These are phyloP conservation scores for Diorhabda elongata DNA, from an alignment of 1,140 invertebrate species.

Conservation along the genomic window DNA sequence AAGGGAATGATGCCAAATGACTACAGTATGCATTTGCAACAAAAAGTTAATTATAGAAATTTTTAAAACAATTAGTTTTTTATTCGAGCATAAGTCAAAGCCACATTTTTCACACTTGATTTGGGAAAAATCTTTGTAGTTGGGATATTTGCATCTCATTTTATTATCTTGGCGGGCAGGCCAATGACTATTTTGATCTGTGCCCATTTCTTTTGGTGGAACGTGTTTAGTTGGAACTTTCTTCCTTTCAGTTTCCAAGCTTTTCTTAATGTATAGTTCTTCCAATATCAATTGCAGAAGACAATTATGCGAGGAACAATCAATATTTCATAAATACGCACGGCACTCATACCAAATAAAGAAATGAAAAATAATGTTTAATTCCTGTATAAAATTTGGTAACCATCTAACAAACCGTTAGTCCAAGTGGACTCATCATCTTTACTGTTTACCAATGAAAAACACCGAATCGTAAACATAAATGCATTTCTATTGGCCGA, in stretches of 20 bases:
- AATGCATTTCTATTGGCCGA: too few species aligned
- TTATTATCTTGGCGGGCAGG: background rate
- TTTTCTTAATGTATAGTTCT: conserved; percentile 1
- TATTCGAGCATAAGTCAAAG: conserved; percentile 24
- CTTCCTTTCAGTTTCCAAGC: conserved; percentile 34
- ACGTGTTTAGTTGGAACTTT: conserved; percentile 29
- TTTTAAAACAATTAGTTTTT: conserved; percentile 31
- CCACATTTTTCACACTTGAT: conserved; percentile 30
- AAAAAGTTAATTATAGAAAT: conserved; percentile 14
- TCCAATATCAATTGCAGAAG: too few species aligned
- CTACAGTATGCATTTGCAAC: conserved; percentile 13
- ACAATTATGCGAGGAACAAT: too few species aligned
- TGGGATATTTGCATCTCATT: conserved; percentile 30
- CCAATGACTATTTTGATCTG: conserved; percentile 30
- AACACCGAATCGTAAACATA: too few species aligned
- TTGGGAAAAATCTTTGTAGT: conserved; percentile 36
- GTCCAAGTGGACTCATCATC: too few species aligned
- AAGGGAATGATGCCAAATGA: conserved; percentile 8
- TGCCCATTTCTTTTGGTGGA: conserved; percentile 37
- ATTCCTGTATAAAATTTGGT: too few species aligned
- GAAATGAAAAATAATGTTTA: too few species aligned
- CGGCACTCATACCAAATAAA: too few species aligned
- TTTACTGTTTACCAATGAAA: too few species aligned
- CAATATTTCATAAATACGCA: too few species aligned
- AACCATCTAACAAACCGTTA: too few species aligned